phyloP scores from a whole-genome alignment of 1,140 invertebrate genomes.

The Thalassaphorura encarpata region DNA sequence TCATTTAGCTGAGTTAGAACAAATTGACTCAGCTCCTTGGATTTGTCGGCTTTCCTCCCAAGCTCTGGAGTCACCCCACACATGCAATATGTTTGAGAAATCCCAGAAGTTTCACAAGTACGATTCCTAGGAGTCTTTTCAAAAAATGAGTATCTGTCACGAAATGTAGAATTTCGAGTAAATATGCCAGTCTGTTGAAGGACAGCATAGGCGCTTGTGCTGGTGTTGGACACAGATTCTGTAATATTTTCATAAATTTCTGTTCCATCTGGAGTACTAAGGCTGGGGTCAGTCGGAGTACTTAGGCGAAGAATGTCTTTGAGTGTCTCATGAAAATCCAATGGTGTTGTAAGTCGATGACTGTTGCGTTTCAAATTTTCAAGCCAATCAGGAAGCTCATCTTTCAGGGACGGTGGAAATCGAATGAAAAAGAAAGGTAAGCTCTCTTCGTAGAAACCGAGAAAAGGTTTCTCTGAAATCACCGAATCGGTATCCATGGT shows the following conservation, averaged over 20 bases:
- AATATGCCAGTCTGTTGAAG: no score
- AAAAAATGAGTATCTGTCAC: conserved; percentile 23
- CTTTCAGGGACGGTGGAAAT: conserved; percentile 14
- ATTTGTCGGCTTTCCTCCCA: conserved; percentile 7
- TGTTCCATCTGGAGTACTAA: neutral
- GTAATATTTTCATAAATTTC: neutral
- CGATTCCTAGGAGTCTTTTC: conserved; percentile 19
- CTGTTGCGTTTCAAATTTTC: conserved; percentile 17
- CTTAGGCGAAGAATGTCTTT: conserved; percentile 13
- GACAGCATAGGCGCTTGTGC: neutral
- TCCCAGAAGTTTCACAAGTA: conserved; percentile 22
- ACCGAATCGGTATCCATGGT: conserved; percentile 32
- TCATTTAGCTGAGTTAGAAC: conserved; percentile 20
- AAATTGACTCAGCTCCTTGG: conserved; percentile 11
- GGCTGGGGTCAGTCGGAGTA: neutral
- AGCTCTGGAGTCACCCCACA: conserved; percentile 22
- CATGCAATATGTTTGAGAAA: conserved; percentile 29
- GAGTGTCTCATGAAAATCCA: conserved; percentile 30
- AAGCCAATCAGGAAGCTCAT: conserved; percentile 12
- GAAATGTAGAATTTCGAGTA: neutral
- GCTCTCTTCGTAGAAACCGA: conserved; percentile 33
- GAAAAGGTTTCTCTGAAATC: conserved; percentile 28
- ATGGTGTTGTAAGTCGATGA: conserved; percentile 24
- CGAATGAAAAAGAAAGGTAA: conserved; percentile 32
- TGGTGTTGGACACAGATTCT: neutral